These are phyloP conservation scores for Chloroceryle aenea DNA, from an alignment of 2,113 vertebrate genomes.

Conservation along the genomic window DNA sequence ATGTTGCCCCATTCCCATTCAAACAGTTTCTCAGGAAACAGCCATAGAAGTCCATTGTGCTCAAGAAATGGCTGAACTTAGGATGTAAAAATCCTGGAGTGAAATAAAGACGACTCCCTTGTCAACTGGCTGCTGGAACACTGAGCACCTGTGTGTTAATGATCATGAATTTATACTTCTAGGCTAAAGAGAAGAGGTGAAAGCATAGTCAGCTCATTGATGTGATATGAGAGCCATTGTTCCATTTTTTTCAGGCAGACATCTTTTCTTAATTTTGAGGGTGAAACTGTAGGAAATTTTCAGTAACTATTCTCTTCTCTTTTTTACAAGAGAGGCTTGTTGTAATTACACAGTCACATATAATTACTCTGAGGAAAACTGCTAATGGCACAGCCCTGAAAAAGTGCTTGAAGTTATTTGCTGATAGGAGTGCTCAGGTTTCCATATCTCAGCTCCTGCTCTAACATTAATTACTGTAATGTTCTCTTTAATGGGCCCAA, in stretches of 20 bases:
- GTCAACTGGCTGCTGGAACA: not conserved
- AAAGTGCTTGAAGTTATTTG: not conserved
- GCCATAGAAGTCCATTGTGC: conserved; percentile 1
- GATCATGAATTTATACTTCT: not conserved
- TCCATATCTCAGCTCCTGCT: not conserved
- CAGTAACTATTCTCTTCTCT: not conserved
- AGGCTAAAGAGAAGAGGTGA: not conserved
- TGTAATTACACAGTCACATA: not conserved
- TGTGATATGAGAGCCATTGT: not conserved
- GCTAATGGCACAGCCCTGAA: not conserved
- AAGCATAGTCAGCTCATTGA: not conserved
- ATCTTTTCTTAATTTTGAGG: not conserved
- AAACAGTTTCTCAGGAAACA: conserved; percentile 40
- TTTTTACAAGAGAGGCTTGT: not conserved
- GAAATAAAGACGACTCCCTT: not conserved
- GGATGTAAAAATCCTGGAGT: conserved; percentile 1
- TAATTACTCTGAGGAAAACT: not conserved
- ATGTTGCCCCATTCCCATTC: conserved; percentile 29
- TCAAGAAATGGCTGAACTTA: conserved; percentile 26
- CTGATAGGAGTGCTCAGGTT: not conserved
- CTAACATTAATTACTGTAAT: not conserved
- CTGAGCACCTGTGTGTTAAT: not conserved
- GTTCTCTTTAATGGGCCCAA: not conserved
- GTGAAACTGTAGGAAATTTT: not conserved
- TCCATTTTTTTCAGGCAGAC: not conserved